Evolutionary conservation across 92 coral and sea anemone genomes (phyloP).

Genomic region (Metridium senile): DNA sequence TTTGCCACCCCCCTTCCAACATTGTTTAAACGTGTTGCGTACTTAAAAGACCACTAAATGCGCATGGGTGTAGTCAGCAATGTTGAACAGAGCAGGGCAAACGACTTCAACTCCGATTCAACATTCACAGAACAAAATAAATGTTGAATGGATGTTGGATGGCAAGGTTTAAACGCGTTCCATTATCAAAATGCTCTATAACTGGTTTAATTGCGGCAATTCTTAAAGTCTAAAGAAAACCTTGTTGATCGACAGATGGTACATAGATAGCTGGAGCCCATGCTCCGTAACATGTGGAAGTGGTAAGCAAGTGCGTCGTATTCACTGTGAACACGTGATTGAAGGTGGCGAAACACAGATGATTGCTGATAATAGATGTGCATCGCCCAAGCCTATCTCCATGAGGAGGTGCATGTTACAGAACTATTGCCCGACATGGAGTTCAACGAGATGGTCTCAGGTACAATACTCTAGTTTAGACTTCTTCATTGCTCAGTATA

Average conservation of each 20-base stretch:
- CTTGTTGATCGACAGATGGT: conserved; percentile 62
- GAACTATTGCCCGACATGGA: conserved; percentile 84
- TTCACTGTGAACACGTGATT: conserved; percentile 79
- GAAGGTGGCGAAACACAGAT: conserved; percentile 59
- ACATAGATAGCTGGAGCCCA: conserved; percentile 75
- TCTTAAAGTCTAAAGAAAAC: no score
- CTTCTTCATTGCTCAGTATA: neutral
- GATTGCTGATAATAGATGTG: conserved; percentile 80
- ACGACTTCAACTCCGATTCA: no score
- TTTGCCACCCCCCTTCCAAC: no score
- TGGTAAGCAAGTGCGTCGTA: conserved; percentile 90
- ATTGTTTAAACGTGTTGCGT: no score
- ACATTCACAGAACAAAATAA: no score
- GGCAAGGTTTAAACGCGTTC: no score
- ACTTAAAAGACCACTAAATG: no score
- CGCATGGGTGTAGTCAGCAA: no score
- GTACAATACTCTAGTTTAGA: conserved; percentile 45
- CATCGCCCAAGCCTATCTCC: conserved; percentile 61
- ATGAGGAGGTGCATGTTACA: conserved; percentile 59
- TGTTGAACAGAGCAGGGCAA: no score
- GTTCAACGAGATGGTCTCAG: conserved; percentile 70
- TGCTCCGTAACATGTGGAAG: conserved; percentile 86
- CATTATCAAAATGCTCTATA: no score
- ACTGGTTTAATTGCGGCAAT: no score
- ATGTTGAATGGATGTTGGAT: no score